These are phyloP conservation scores for Ammospiza caudacuta DNA, from an alignment of 2,113 vertebrate species.

Conservation along the genomic window DNA sequence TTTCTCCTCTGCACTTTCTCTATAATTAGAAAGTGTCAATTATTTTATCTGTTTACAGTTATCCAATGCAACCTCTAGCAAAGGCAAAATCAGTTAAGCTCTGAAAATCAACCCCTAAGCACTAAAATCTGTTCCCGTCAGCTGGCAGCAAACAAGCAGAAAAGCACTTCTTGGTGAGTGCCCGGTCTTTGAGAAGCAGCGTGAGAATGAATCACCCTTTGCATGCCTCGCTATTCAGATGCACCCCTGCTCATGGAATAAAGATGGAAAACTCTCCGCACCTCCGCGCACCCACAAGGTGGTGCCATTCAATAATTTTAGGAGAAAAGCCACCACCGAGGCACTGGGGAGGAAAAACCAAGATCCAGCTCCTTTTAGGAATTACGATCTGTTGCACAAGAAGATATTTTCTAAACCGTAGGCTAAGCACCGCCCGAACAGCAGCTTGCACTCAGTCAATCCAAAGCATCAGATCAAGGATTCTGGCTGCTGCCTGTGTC, in stretches of 20 bases:
- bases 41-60: neutral
- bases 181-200: neutral
- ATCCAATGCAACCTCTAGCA: neutral
- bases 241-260: too few relatives aligned
- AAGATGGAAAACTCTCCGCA: neutral
- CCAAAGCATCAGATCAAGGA: neutral
- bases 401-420: neutral
- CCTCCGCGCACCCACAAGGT: conserved; percentile 29
- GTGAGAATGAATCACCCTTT: neutral
- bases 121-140: neutral
- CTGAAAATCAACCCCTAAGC: neutral
- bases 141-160: neutral
- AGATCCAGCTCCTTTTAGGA: neutral
- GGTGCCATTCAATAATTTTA: conserved; percentile 50
- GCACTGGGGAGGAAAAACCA: neutral
- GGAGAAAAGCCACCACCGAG: neutral
- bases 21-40: neutral
- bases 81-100: neutral
- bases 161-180: neutral
- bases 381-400: neutral
- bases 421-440: neutral
- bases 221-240: neutral
- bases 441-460: neutral
- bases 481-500: neutral
- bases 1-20: neutral